A percentile compares a stretch with the other conserved stretches of the same genome.
phyloP scores from a whole-genome alignment of 2,888 invertebrate species.

The Galerucella pusilla region DNA sequence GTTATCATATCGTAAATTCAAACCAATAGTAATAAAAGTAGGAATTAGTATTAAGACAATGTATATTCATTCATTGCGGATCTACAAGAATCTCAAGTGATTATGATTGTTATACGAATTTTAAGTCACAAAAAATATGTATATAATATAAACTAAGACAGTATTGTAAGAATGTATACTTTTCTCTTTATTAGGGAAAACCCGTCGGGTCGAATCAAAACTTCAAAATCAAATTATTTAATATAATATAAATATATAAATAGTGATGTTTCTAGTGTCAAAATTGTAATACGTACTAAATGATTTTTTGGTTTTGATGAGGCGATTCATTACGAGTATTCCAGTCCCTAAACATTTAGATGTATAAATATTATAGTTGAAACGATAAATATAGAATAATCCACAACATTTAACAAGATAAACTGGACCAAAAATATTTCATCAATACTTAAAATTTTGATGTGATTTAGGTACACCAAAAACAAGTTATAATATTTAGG shows the following conservation, averaged over 20 bases:
- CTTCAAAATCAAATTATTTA: slow-evolving; percentile 42
- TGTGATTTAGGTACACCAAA: no score
- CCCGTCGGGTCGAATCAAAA: slow-evolving; percentile 44
- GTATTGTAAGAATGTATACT: slow-evolving; percentile 63
- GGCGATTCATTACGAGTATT: slow-evolving; percentile 36
- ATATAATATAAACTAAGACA: slow-evolving; percentile 60
- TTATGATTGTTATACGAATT: slow-evolving; percentile 66
- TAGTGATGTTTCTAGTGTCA: slow-evolving; percentile 40
- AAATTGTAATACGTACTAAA: slow-evolving; percentile 47
- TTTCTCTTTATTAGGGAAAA: slow-evolving; percentile 42
- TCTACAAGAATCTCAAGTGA: slow-evolving; percentile 62
- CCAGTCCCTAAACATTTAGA: slow-evolving; percentile 51
- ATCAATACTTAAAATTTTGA: no score
- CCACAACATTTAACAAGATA: background rate
- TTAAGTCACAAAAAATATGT: slow-evolving; percentile 62
- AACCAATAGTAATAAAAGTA: slow-evolving; percentile 57
- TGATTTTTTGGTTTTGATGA: slow-evolving; percentile 43
- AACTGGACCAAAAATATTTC: background rate
- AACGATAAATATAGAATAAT: slow-evolving; percentile 1
- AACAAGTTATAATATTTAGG: no score
- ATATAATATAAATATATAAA: slow-evolving; percentile 18
- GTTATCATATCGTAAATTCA: slow-evolving; percentile 77
- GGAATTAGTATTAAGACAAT: slow-evolving; percentile 52
- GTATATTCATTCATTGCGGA: slow-evolving; percentile 55
- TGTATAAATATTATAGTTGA: slow-evolving; percentile 42